These are phyloP conservation scores for Philotrypesis tridentata DNA, from an alignment of 1,140 invertebrate genomes.

Conservation along the genomic window DNA sequence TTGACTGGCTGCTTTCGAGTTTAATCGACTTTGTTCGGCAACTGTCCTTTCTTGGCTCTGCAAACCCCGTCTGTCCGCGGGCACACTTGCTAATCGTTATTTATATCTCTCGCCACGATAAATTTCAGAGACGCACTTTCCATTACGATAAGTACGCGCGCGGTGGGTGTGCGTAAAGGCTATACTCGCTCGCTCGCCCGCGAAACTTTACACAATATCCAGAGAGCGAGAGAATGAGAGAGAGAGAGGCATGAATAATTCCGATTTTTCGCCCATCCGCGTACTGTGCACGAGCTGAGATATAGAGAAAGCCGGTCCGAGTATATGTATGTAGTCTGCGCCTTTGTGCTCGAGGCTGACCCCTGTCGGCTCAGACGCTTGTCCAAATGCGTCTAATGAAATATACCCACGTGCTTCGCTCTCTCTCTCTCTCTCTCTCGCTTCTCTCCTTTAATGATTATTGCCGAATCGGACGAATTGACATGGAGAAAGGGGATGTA, in stretches of 20 bases:
- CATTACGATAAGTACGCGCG: not conserved
- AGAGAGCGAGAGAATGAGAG: too few species aligned
- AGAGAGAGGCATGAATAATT: constrained; percentile 36
- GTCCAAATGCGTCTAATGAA: constrained; percentile 39
- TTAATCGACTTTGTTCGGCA: not conserved
- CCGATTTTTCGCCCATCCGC: constrained; percentile 15
- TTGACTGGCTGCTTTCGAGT: constrained; percentile 1
- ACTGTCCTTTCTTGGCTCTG: not conserved
- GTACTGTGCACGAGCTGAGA: not conserved
- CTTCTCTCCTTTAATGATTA: constrained; percentile 41
- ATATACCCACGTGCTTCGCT: constrained; percentile 44
- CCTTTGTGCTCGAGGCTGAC: constrained; percentile 2
- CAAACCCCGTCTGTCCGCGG: not conserved
- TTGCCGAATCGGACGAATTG: constrained; percentile 22
- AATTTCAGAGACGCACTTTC: not conserved
- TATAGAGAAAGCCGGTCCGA: not conserved
- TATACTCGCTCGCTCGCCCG: too few species aligned
- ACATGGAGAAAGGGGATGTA: not conserved
- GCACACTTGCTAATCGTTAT: not conserved
- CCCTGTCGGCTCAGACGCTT: not conserved
- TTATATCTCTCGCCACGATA: not conserved
- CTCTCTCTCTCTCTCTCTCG: too few species aligned
- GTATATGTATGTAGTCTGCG: not conserved
- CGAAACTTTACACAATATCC: not conserved
- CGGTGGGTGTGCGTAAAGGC: too few species aligned